Evolutionary conservation across 2,888 invertebrate species (phyloP), one percentile per base, ranked within the genome.

Genomic region (Andricus quercusramuli): DNA sequence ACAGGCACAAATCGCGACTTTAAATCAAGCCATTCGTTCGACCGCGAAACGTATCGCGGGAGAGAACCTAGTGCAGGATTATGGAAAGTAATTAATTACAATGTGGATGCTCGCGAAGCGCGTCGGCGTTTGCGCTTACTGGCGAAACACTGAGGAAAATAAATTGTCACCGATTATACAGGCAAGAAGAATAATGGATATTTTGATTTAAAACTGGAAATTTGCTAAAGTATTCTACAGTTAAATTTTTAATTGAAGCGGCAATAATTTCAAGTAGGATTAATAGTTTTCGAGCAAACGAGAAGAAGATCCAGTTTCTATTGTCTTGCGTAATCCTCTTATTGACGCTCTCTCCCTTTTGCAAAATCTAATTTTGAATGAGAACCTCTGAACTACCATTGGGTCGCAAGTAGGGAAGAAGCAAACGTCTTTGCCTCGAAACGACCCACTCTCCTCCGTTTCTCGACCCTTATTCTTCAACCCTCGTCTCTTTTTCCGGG

Each of bases 11-110:
- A 84, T 84, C 80, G 84, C 81, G 70, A 79, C 81, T 79, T 74
- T 84, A 82, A 84, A 84, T 84, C 84, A 84, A 80, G 82, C 80
- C 80, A 83, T 79, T 83, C 80, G 83, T 79, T 84, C 80, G 59
- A n/a, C 25, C 68, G 29, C 44, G 47, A 47, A 47, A 68, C 44
- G 20, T 56, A 56, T 74, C 74, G 74, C 70, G 11, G 51, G 20
- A n/a, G 51, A 41, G n/a, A 22, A 67, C 47, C 20, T 51, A 56
- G 29, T 13, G 56, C n/a, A 56, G 74, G 51, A 74, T 74, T 83
- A 80, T 80, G 83, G 82, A 83, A 84, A 81, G 80, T 82, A 85
- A 85, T 85, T 85, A 85, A 83, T 83, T 83, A 81, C 80, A 62
- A 67, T 25, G 64, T 79, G 81, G 82, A 82, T 77, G 80, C 70